Evolutionary conservation across 1,140 invertebrate species (phyloP), one percentile per base, ranked within the genome.

Genomic region (Micrasema longulum): DNA sequence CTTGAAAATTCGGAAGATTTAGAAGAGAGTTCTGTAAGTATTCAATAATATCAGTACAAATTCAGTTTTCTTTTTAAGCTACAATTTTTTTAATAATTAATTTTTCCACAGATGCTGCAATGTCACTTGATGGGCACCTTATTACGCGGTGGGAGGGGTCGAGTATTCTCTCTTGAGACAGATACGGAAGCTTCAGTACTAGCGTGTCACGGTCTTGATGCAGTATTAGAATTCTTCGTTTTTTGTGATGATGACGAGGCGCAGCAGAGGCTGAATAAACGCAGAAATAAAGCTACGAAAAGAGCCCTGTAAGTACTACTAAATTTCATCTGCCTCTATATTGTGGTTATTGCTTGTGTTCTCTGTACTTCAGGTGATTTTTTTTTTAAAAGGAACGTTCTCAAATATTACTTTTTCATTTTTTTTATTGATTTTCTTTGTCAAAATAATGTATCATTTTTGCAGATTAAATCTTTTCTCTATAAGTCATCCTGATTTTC

Each of bases 121-220:
- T 93, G 92, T 77, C 86, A 87, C 74, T 91, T 92, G 83, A 82
- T 90, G 75, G 95, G 95, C 16, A 89, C 89, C 9, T 87, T 97
- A 70, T 79, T 96, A 71, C 87, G 96, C 71, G 87, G 89, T 64
- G 90, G 92, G 0, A 88, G 87, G 76, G 94, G 95, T 7, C 85
- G 94, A 76, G 89, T 94, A 3, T 85, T 91, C 1, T 89, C 89
- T 2, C 82, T 95, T 69, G 80, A 83, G 11, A 83, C 87, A 36
- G 93, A 95, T 81, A 79, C 81, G 6, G 88, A 89, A 50, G 87
- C 91, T 72, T 87, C 86, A 76, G 78, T 97, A 14, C 77, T 99
- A 0, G 89, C 89, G 7, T 96, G 94, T 83, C 91, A 96, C 81
- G 95, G 96, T 3, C 91, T 87, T 22, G 93, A 96, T 76, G 89